phyloP scores from a whole-genome alignment of 2,888 invertebrate genomes.

The Schrankia costaestrigalis region DNA sequence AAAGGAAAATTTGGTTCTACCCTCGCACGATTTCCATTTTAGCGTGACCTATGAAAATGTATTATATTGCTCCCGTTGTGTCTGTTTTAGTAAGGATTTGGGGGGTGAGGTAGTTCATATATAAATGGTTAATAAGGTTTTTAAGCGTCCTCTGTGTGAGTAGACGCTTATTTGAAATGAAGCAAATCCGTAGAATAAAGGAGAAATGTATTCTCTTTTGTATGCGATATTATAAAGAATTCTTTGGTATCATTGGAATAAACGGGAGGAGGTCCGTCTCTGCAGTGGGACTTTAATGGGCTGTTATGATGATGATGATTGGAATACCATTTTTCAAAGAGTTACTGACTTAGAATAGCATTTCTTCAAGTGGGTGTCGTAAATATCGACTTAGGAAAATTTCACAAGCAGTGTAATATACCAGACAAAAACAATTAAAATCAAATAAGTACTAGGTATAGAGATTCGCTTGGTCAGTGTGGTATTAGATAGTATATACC shows the following conservation, averaged over 20 bases:
- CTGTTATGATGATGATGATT: too few species aligned
- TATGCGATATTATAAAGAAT: constrained; percentile 16
- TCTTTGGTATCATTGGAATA: neutral
- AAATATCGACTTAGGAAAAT: too few species aligned
- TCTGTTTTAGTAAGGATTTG: constrained; percentile 16
- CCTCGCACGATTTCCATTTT: constrained; percentile 47
- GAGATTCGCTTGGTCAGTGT: too few species aligned
- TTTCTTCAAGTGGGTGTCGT: too few species aligned
- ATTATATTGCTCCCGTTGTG: constrained; percentile 40
- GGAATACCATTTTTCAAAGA: too few species aligned
- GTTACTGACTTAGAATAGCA: too few species aligned
- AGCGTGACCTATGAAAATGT: constrained; percentile 53
- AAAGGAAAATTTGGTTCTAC: constrained; percentile 22
- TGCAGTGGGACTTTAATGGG: too few species aligned
- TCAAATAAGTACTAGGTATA: too few species aligned
- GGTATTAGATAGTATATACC: too few species aligned
- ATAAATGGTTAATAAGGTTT: constrained; percentile 41
- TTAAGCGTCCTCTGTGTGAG: constrained; percentile 35
- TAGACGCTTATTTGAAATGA: constrained; percentile 49
- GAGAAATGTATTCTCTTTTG: constrained; percentile 31
- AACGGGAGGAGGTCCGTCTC: too few species aligned
- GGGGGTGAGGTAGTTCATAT: constrained; percentile 32
- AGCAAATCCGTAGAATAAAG: constrained; percentile 42
- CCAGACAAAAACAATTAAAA: too few species aligned
- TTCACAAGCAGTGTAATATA: too few species aligned